phyloP scores from a whole-genome alignment of 2,888 invertebrate species.

The Odontomyia ornata region DNA sequence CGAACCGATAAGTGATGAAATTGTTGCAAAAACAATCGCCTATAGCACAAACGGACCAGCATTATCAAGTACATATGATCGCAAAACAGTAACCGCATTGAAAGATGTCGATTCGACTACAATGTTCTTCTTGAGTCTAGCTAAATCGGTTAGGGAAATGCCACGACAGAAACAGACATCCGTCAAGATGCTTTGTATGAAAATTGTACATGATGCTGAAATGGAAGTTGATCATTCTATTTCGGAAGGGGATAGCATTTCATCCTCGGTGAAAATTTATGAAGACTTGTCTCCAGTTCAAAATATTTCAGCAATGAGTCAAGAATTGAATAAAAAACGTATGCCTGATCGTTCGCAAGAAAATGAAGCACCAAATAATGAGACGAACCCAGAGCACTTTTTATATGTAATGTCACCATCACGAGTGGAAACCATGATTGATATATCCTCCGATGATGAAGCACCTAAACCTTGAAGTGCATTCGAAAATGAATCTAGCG shows the following conservation, averaged over 20 bases:
- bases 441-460: slow-evolving; percentile 61
- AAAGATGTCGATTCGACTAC: slow-evolving; percentile 61
- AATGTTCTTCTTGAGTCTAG: slow-evolving; percentile 61
- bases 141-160: slow-evolving; percentile 61
- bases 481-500: background rate
- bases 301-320: background rate
- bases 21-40: background rate
- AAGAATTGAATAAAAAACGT: background rate
- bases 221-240: slow-evolving; percentile 59
- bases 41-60: slow-evolving; percentile 18
- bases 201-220: slow-evolving; percentile 63
- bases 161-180: slow-evolving; percentile 62
- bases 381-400: slow-evolving; percentile 60
- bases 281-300: background rate
- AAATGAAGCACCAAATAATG: background rate
- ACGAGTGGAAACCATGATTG: slow-evolving; percentile 63
- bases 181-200: slow-evolving; percentile 64
- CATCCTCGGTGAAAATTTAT: slow-evolving; percentile 1
- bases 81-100: slow-evolving; percentile 23
- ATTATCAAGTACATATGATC: slow-evolving; percentile 17
- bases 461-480: slow-evolving; percentile 7
- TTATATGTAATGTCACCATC: slow-evolving; percentile 64
- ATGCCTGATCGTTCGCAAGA: background rate
- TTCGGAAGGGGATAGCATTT: slow-evolving; percentile 31
- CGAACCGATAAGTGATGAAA: slow-evolving; percentile 9